Evolutionary conservation across 2,888 invertebrate genomes (phyloP), one percentile per base, ranked within the genome.

Genomic region (Leptopilina myrica): DNA sequence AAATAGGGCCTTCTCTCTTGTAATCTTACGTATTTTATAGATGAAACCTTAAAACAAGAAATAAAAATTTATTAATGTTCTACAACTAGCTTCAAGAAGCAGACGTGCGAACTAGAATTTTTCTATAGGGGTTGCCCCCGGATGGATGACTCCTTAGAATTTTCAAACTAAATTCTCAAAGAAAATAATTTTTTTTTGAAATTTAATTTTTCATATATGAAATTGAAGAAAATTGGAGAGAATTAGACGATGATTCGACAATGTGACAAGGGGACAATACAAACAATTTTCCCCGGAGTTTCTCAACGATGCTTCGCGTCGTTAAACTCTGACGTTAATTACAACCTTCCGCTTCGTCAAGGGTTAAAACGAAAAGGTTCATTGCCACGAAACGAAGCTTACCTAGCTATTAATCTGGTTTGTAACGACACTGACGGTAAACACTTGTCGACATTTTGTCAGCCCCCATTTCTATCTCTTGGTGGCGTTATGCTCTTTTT

Each of bases 381-480:
- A 80, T 85, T 83, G 81, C 82, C 79, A 78, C 66, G 78, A 82
- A 43, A 85, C 83, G 64, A 84, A 85, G 83, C 86, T 85, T 80
- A 78, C 81, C 78, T 84, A 83, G 83, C 83, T 86, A 88, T 87
- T 87, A 87, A 88, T 88, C 84, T 86, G 82, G 79, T 84, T 84
- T 81, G 79, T 77, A 81, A 83, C 78, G 80, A 80, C 80, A 77
- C 78, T 79, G 84, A 85, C 81, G 83, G 83, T 85, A 86, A 85
- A 86, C 84, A 85, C 83, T 84, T 83, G 84, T 81, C 77, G 79
- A 80, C 67, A 76, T 84, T 84, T 79, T 76, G 80, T 83, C 81
- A 69, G 40, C 9, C 77, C 14, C 77, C 73, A 40, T 65, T 66
- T 66, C 66, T 66, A 62, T 67, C 56, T 67, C n/a, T 76, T 59